These are phyloP conservation scores for Gorilla gorilla DNA, from an alignment of 2,113 vertebrate species.

Conservation along the genomic window DNA sequence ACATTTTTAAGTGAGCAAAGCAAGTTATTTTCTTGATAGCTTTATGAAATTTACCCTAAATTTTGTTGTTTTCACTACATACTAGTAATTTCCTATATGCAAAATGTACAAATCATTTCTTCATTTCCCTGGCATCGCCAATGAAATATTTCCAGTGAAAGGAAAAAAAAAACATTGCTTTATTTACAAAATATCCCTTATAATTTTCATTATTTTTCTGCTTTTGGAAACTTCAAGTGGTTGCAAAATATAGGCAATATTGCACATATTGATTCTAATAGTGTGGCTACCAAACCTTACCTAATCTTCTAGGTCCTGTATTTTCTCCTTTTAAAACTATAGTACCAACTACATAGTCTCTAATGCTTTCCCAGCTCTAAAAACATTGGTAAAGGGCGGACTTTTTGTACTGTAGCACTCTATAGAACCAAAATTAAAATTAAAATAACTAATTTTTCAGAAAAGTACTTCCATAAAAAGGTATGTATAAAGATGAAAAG, in stretches of 20 bases:
- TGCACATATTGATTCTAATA: neutral
- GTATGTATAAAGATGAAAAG: neutral
- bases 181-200: neutral
- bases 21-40: neutral
- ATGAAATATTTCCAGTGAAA: neutral
- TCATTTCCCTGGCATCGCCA: neutral
- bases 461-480: neutral
- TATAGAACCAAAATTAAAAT: neutral
- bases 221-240: neutral
- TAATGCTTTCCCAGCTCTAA: neutral
- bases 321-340: neutral
- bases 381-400: neutral
- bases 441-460: neutral
- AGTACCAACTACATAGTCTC: neutral
- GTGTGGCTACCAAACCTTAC: neutral
- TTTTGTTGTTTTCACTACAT: neutral
- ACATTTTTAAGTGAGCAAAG: neutral
- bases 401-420: neutral
- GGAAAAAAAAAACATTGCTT: neutral
- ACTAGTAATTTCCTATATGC: neutral
- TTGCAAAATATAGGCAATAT: constrained; percentile 41
- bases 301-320: neutral
- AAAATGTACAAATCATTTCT: neutral
- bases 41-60: neutral
- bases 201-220: neutral